Conservation (phyloP, 1,140 invertebrate genomes). For the Brachionus sp. region DNA sequence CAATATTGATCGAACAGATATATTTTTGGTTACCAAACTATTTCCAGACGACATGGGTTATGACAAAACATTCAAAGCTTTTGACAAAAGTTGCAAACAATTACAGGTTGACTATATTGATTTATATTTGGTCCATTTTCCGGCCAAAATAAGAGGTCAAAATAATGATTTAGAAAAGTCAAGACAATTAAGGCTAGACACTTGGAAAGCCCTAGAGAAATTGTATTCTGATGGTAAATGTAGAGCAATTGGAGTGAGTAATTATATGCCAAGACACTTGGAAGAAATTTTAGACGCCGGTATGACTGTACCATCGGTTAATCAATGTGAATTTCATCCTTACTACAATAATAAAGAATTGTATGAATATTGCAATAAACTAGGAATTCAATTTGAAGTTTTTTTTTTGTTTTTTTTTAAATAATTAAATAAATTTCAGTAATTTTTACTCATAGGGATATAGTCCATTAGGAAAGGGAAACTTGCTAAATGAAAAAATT, state of each 20-base stretch:
- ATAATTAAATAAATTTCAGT: no score
- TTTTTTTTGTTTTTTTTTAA: no score
- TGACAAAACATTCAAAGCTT: conserved; percentile 50
- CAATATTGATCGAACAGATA: conserved; percentile 52
- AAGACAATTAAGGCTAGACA: conserved; percentile 53
- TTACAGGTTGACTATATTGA: conserved; percentile 56
- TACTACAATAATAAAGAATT: conserved; percentile 57
- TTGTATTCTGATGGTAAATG: conserved; percentile 45
- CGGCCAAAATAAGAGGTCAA: conserved; percentile 50
- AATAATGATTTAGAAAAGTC: conserved; percentile 55
- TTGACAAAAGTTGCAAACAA: conserved; percentile 52
- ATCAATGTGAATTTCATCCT: conserved; percentile 61
- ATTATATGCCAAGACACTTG: conserved; percentile 55
- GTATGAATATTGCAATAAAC: conserved; percentile 54
- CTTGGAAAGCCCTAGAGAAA: conserved; percentile 50
- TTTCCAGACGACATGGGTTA: conserved; percentile 58
- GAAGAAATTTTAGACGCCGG: conserved; percentile 52
- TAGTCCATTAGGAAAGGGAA: conserved; percentile 59
- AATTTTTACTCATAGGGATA: no score
- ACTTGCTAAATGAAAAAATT: conserved; percentile 50
- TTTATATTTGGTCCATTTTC: conserved; percentile 57
- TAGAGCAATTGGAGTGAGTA: conserved; percentile 58
- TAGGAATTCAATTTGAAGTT: conserved; percentile 51
- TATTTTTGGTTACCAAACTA: conserved; percentile 57
- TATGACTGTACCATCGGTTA: conserved; percentile 55